Percentiles rank a stretch among this genome's conserved stretches.
Evolutionary conservation across 2,113 vertebrate species (phyloP).

Genomic region (Tinamus guttatus): DNA sequence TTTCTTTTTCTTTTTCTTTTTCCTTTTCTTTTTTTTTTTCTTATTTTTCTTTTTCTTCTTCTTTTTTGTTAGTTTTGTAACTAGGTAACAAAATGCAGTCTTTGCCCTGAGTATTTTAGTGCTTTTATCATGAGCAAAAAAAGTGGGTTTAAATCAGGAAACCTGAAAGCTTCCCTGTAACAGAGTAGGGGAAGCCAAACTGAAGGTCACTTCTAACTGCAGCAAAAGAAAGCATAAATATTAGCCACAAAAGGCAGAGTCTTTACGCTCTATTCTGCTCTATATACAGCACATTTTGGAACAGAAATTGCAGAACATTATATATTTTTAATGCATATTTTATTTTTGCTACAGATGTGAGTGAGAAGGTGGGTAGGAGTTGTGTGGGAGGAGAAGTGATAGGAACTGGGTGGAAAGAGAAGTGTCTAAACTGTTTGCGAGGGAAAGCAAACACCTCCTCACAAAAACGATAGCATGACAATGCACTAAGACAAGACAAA

Average conservation of each 20-base stretch:
- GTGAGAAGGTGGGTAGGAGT: not conserved
- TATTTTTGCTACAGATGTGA: constrained; percentile 3
- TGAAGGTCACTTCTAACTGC: not conserved
- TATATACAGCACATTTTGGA: not conserved
- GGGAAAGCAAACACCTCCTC: not conserved
- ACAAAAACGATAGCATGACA: not conserved
- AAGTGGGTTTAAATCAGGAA: not conserved
- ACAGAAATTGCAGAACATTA: not conserved
- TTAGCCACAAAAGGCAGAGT: not conserved
- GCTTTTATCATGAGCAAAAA: not conserved
- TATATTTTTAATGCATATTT: not conserved
- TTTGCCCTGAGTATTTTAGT: not conserved
- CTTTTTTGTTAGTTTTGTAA: not conserved
- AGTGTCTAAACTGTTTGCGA: constrained; percentile 11
- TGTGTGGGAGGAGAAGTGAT: constrained; percentile 1
- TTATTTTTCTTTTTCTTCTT: no score
- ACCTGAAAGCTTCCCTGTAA: not conserved
- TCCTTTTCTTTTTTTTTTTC: no score
- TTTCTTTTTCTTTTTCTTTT: no score
- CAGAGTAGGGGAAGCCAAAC: not conserved
- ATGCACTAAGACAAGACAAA: not conserved
- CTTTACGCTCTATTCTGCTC: not conserved
- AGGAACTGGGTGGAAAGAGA: constrained; percentile 14
- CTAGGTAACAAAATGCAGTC: not conserved
- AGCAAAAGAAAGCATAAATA: constrained; percentile 23